Evolutionary conservation across 2,888 invertebrate species (phyloP), one percentile per base, ranked within the genome.

Genomic region (Cartodere bifasciata): DNA sequence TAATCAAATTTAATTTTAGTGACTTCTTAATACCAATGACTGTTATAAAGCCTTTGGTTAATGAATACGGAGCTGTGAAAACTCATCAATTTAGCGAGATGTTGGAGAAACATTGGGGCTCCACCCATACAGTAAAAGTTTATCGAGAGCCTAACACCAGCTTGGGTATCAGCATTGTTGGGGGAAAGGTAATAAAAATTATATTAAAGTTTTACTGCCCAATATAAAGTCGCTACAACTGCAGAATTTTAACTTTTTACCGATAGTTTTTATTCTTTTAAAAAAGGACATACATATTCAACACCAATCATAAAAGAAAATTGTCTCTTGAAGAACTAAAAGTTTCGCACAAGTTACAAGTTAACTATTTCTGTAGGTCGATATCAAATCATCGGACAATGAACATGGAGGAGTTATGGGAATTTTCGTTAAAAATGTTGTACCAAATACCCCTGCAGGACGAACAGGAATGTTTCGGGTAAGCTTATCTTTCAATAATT

Each of bases 351-450:
- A 6, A 17, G 20, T 17, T 9, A 17, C 6, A 9, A 17, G 9
- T 17, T 17, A 17, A 17, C 20, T 17, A 7, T 6, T 17, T 7
- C 9, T 9, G 20, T 17, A 80, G 79, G 80, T 83, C 32, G 82
- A 87, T 50, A 67, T 85, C 44, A 77, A 75, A 47, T 71, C 77
- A 34, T 70, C 38, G 70, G 75, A 31, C 65, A 22, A 75, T 22
- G 35, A 46, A 10, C 48, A 45, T 3, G 56, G 54, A 40, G 79
- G 80, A 31, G 75, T 94, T 43, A 80, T 90, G 34, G 97, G 97
- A 4, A 95, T 98, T 53, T 98, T 98, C 60, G 90, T 98, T 53
- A 97, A 97, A 61, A 90, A 91, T 50, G 94, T 98, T 1, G 75
- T 94, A 9, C 76, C 87, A 1, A 80, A 87, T 39, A 92, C 91